Base-by-base conservation (phyloP, 2,888 invertebrate species). In the Doris montereyensis region DNA sequence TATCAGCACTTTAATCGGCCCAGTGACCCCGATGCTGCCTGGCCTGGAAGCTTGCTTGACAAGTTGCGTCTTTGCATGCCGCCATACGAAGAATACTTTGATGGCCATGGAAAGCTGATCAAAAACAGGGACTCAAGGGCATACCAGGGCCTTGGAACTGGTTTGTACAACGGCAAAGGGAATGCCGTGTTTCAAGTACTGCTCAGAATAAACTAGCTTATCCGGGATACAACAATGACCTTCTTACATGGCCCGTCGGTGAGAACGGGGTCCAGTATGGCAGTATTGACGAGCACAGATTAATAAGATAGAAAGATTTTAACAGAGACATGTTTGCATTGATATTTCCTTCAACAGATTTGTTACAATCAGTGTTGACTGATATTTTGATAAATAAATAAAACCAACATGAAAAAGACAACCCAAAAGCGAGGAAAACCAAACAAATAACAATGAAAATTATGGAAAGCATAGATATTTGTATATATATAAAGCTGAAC, bases 21-120 rank as follows among this genome's bases (percentile, higher is more conserved):
- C 10, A 57, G 73, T 17, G 76, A 74, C 21, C 74, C 74, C 10
- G 74, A 68, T 10, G 73, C 74, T 21, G 70, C 88, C 83, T 91
- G 91, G 91, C 90, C 91, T 1, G 90, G 90, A 1, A 87, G 88
- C 58, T 82, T 91, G 58, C 83, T 90, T 76, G 86, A 90, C 81
- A 90, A 89, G 81, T 68, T 91, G 4, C 82, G 87, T 17, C 82
- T 90, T 3, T 88, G 86, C 78, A 87, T 90, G 86, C 87, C 87
- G 4, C 83, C 86, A 3, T 86, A 86, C 67, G 83, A 85, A 73
- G 70, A 80, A 32, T 13, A 24, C 2, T 76, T 77, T 17, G 80
- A 80, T 4, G 35, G 68, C 0, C 60, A 81, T 13, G 83, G 86
- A 34, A 75, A 68, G 0, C 75, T 71, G 21, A 17, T 79, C 21